Base-by-base conservation (phyloP, 2,888 invertebrate genomes). In the Rhamphomyia laevipes region DNA sequence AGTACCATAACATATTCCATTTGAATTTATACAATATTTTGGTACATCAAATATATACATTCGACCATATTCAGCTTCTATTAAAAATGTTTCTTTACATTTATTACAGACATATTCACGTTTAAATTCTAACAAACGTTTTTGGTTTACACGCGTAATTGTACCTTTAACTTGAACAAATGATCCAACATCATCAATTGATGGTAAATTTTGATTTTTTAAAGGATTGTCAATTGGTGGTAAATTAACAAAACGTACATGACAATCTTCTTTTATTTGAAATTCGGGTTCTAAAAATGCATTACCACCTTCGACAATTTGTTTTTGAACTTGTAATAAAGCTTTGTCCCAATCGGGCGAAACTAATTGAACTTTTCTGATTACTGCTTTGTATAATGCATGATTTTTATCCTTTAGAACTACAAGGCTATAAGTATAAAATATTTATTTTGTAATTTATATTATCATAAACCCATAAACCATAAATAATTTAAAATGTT, bases 121-220 rank as follows among this genome's bases (percentile, higher is more conserved):
- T 61, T 81, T 78, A 63, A 79, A 80, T 68, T 89, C 88, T 48
- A 91, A 67, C 72, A 90, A 77, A 67, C 84, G 85, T 9, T 84
- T 74, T 56, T 81, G 77, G 1, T 86, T 82, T 42, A 82, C 82
- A 63, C 89, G 70, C 21, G 89, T 83, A 35, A 89, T 11, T 58
- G 57, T 73, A 72, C 85, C 86, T 62, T 82, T 79, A 27, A 90
- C 73, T 67, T 84, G 82, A 49, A 88, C 66, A 70, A 87, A 86
- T 58, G 76, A 76, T 56, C 81, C 82, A 57, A 82, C 69, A 69
- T 87, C 85, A 50, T 78, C 75, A 66, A 81, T 81, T 56, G 77
- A 77, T 0, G 88, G 87, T 59, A 87, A 79, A 17, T 84, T 65
- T n/a, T n/a, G n/a, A 61, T 84, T 83, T 16, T 44, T 49, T 12